Evolutionary conservation across 1,140 invertebrate species (phyloP).

Genomic region (Cephus cinctus): DNA sequence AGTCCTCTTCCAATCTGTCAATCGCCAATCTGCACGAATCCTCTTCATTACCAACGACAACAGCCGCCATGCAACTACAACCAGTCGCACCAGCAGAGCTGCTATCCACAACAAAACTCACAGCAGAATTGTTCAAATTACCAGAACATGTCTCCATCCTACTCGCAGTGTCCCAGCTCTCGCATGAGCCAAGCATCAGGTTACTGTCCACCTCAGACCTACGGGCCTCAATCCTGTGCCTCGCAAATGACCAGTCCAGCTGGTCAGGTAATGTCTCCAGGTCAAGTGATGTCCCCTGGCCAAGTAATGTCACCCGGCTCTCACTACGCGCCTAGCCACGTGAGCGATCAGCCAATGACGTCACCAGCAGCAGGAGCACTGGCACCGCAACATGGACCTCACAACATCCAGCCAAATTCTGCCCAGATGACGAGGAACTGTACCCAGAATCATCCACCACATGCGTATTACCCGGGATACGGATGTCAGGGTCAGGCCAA

Average conservation of each 20-base stretch:
- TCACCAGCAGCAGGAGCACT: constrained; percentile 62
- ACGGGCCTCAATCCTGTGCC: constrained; percentile 29
- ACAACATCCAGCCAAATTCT: constrained; percentile 53
- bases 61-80: constrained; percentile 53
- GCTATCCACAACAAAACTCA: constrained; percentile 31
- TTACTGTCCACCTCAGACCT: constrained; percentile 40
- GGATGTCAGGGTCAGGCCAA: constrained; percentile 36
- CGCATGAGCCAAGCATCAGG: constrained; percentile 29
- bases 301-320: constrained; percentile 39
- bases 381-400: constrained; percentile 53
- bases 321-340: constrained; percentile 41
- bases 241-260: constrained; percentile 42
- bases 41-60: constrained; percentile 52
- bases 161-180: constrained; percentile 44
- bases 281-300: constrained; percentile 31
- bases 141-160: constrained; percentile 31
- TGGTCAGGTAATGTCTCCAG: constrained; percentile 34
- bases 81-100: constrained; percentile 48
- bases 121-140: constrained; percentile 41
- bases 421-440: constrained; percentile 56
- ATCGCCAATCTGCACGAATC: constrained; percentile 51
- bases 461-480: constrained; percentile 39
- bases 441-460: constrained; percentile 42
- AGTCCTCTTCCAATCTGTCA: constrained; percentile 51
- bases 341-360: constrained; percentile 57